Percentiles rank a stretch among this genome's conserved stretches.
phyloP scores from a whole-genome alignment of 2,113 vertebrate species.

The Microcebus tavaratra region DNA sequence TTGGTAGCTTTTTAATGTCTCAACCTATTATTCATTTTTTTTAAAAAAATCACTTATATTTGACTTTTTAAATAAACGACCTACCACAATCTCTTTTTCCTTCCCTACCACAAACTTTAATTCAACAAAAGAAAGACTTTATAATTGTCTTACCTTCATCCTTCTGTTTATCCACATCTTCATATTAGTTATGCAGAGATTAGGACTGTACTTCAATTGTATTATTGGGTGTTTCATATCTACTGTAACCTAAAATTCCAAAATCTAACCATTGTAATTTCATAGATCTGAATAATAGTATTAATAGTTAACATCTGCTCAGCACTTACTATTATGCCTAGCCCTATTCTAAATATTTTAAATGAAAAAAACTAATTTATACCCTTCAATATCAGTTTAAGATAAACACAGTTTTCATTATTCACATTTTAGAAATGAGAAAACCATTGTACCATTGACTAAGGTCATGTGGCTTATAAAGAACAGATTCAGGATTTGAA shows the following conservation, averaged over 20 bases:
- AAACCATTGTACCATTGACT: not conserved
- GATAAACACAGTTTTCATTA: not conserved
- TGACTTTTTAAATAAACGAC: not conserved
- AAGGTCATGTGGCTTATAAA: not conserved
- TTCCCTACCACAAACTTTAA: not conserved
- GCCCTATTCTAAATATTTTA: not conserved
- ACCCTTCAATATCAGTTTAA: not conserved
- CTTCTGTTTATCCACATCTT: not conserved
- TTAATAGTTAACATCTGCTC: not conserved
- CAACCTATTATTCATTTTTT: not conserved
- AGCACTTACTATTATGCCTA: not conserved
- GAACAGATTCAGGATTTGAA: not conserved
- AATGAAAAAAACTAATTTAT: not conserved
- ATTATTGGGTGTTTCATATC: not conserved
- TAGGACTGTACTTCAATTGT: not conserved
- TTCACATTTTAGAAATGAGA: not conserved
- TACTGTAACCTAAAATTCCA: not conserved
- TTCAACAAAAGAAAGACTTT: not conserved
- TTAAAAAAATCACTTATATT: not conserved
- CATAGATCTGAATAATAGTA: not conserved
- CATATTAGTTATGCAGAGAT: not conserved
- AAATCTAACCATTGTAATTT: not conserved
- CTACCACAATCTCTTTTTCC: not conserved
- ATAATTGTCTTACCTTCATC: not conserved
- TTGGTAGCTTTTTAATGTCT: not conserved